Conservation (phyloP, 2,888 invertebrate genomes). For the Amphipoea lucens region DNA sequence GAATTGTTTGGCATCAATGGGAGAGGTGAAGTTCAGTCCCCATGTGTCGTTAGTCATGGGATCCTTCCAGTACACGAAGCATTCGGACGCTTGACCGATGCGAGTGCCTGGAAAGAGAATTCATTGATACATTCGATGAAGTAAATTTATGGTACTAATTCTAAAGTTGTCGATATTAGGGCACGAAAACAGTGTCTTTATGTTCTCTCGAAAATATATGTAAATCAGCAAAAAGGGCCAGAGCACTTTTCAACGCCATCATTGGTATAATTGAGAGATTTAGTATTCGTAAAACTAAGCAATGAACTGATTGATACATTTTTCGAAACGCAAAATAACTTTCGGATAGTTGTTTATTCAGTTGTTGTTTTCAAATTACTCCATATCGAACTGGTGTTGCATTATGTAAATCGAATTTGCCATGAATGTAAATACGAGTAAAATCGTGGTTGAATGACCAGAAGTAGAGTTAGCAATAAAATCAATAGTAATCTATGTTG, state of each 20-base stretch:
- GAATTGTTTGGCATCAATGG: slow-evolving; percentile 99
- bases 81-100: slow-evolving; percentile 99
- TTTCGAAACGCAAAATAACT: neutral
- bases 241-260: neutral
- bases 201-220: neutral
- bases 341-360: neutral
- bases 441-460: slow-evolving; percentile 31
- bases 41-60: slow-evolving; percentile 99
- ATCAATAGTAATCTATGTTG: slow-evolving; percentile 18
- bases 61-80: slow-evolving; percentile 99
- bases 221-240: neutral
- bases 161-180: neutral
- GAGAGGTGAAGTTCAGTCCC: slow-evolving; percentile 99
- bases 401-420: slow-evolving; percentile 28
- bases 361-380: slow-evolving; percentile 19
- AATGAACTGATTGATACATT: neutral
- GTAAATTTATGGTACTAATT: neutral
- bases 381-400: slow-evolving; percentile 15
- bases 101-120: slow-evolving; percentile 94
- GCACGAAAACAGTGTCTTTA: neutral
- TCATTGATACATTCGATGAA: slow-evolving; percentile 21
- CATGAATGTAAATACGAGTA: slow-evolving; percentile 13
- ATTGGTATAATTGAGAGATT: neutral
- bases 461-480: slow-evolving; percentile 37
- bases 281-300: neutral